phyloP scores from a whole-genome alignment of 2,797 vertebrate genomes.

The Babyrousa celebensis region DNA sequence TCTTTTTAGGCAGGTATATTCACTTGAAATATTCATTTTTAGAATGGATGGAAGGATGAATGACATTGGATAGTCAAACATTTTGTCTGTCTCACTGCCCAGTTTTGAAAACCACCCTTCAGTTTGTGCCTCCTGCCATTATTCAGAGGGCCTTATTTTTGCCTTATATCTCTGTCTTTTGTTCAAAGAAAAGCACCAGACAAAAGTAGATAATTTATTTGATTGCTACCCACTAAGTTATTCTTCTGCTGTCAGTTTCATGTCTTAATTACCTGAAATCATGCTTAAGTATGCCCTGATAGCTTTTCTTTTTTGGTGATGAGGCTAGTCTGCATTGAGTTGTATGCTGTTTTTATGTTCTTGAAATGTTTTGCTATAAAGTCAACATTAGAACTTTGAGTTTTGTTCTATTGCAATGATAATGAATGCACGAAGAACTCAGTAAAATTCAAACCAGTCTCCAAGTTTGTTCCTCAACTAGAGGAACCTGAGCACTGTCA shows the following conservation, averaged over 20 bases:
- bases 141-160: background rate
- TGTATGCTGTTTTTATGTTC: background rate
- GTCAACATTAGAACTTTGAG: conserved; percentile 28
- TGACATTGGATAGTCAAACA: background rate
- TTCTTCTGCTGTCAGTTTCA: background rate
- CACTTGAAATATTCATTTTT: conserved; percentile 14
- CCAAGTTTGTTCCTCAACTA: conserved; percentile 56
- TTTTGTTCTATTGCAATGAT: conserved; percentile 63
- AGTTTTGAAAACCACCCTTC: conserved; percentile 13
- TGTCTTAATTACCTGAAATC: background rate
- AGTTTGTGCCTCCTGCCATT: conserved; percentile 27
- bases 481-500: background rate
- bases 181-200: conserved; percentile 47
- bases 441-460: conserved; percentile 58
- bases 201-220: conserved; percentile 42
- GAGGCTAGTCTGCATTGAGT: background rate
- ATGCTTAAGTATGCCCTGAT: background rate
- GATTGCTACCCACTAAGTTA: background rate
- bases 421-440: conserved; percentile 5
- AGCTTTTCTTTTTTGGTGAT: conserved; percentile 49
- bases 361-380: conserved; percentile 59
- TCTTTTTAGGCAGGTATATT: conserved; percentile 17
- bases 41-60: background rate
- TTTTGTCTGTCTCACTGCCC: background rate
- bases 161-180: background rate